phyloP scores from a whole-genome alignment of 2,888 invertebrate species.

The Diaperis boleti region DNA sequence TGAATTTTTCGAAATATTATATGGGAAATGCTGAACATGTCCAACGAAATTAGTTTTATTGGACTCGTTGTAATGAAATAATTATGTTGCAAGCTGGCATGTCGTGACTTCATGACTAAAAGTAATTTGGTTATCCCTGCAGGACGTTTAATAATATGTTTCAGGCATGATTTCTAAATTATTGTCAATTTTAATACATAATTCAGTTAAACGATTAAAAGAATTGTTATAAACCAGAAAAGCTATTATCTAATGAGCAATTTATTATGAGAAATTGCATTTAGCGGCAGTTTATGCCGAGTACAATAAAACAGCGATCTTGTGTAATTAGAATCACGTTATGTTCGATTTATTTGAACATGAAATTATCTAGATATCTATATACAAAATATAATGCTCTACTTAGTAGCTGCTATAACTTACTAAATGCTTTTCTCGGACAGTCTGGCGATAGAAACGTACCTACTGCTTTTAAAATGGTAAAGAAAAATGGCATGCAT shows the following conservation, averaged over 20 bases:
- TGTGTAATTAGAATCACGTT: background rate
- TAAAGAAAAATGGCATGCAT: conserved; percentile 16
- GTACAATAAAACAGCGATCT: background rate
- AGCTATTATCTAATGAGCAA: conserved; percentile 4
- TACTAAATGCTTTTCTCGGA: background rate
- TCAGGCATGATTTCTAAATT: conserved; percentile 27
- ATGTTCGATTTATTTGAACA: background rate
- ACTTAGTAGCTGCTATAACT: background rate
- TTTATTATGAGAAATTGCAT: background rate
- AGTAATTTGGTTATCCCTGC: conserved; percentile 31
- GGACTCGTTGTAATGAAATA: conserved; percentile 26
- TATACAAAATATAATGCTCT: too few relatives aligned
- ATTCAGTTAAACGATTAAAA: conserved; percentile 18
- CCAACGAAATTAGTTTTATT: conserved; percentile 21
- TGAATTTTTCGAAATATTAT: too few relatives aligned
- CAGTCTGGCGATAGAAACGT: background rate
- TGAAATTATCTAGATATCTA: too few relatives aligned
- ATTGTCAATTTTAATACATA: conserved; percentile 25
- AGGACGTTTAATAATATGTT: conserved; percentile 25
- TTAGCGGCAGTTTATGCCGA: background rate
- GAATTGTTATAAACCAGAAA: background rate
- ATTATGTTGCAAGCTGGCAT: conserved; percentile 28
- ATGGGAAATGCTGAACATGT: background rate
- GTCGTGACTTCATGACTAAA: conserved; percentile 34
- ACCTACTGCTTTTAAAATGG: background rate